These are phyloP conservation scores for Bombus difficillimus DNA, from an alignment of 1,140 invertebrate genomes.

Conservation along the genomic window DNA sequence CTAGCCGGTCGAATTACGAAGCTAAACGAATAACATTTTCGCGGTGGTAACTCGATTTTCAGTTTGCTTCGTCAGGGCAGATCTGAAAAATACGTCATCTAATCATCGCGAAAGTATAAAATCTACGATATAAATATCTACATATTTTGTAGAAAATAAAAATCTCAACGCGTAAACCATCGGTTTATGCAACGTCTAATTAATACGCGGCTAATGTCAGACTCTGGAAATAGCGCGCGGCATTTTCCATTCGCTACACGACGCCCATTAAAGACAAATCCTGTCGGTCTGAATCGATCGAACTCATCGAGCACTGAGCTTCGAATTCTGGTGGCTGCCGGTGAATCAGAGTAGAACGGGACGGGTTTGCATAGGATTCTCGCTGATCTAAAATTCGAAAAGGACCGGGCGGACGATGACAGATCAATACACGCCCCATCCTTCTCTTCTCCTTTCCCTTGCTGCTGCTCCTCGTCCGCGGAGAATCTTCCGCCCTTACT, in stretches of 20 bases:
- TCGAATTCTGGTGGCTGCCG: background rate
- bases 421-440: slow-evolving; percentile 65
- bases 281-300: slow-evolving; percentile 40
- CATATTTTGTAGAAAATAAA: no score
- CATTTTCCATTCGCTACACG: slow-evolving; percentile 30
- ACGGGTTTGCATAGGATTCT: slow-evolving; percentile 66
- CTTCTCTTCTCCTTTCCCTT: slow-evolving; percentile 26
- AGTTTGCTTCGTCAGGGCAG: no score
- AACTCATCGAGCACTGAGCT: slow-evolving; percentile 39
- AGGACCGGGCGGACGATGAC: slow-evolving; percentile 57
- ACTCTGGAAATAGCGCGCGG: background rate
- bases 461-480: slow-evolving; percentile 16
- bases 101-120: no score
- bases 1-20: no score
- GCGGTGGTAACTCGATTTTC: no score
- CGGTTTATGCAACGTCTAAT: background rate
- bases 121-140: no score
- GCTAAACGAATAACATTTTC: no score
- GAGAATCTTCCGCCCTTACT: slow-evolving; percentile 41
- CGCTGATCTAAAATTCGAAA: slow-evolving; percentile 70
- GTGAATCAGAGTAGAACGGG: slow-evolving; percentile 30
- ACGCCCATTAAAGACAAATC: slow-evolving; percentile 60
- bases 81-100: no score
- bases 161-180: no score
- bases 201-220: background rate